A percentile compares a stretch with the other conserved stretches of the same genome.
phyloP scores from a whole-genome alignment of 2,888 invertebrate species.

The Amphipoea oculea region DNA sequence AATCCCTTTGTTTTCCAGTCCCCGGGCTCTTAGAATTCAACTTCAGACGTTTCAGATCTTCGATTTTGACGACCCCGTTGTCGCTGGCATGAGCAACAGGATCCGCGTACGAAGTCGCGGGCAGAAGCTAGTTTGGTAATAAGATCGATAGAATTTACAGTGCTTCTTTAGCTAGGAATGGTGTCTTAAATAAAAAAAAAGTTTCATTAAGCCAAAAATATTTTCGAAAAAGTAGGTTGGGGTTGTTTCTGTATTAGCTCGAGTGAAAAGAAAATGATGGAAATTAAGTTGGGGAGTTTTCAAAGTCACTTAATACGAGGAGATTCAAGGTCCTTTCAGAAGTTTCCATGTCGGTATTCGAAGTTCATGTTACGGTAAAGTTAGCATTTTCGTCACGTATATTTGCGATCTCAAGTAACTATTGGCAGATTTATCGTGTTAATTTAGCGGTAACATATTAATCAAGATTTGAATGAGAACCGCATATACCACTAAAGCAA shows the following conservation, averaged over 20 bases:
- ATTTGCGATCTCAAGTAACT: neutral
- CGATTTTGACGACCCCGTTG: too few species aligned
- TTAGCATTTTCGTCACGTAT: conserved; percentile 27
- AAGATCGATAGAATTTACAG: too few species aligned
- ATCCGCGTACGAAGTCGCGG: too few species aligned
- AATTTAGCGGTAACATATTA: neutral
- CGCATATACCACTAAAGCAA: neutral
- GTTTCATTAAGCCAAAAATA: neutral
- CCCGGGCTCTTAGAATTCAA: too few species aligned
- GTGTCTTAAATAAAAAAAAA: too few species aligned
- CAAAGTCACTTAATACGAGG: conserved; percentile 3
- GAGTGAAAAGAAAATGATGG: neutral
- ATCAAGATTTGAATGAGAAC: neutral
- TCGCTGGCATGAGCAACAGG: too few species aligned
- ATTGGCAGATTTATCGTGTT: neutral
- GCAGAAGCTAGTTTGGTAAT: too few species aligned
- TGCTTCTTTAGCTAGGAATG: too few species aligned
- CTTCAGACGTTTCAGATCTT: too few species aligned
- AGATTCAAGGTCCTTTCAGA: conserved; percentile 21
- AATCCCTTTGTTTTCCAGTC: too few species aligned
- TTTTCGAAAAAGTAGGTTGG: neutral
- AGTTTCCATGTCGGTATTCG: conserved; percentile 11
- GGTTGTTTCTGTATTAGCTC: conserved; percentile 12
- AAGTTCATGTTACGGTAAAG: conserved; percentile 5
- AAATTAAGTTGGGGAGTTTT: conserved; percentile 15